phyloP scores from a whole-genome alignment of 2,888 invertebrate species.

The Temnothorax unifasciatus region DNA sequence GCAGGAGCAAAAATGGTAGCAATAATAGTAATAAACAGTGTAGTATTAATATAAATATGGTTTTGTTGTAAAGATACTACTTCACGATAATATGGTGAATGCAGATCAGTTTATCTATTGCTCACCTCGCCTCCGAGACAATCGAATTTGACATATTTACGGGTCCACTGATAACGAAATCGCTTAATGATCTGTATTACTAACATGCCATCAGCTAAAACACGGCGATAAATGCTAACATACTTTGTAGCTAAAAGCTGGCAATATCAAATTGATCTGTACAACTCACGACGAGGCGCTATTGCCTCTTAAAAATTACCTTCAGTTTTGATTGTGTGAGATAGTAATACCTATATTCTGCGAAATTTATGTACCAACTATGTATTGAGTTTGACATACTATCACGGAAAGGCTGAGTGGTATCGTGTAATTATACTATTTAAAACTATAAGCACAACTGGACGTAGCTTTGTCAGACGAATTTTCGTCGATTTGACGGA shows the following conservation, averaged over 20 bases:
- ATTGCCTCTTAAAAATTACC: conserved; percentile 45
- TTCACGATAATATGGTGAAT: conserved; percentile 31
- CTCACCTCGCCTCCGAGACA: conserved; percentile 27
- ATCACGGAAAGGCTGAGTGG: conserved; percentile 4
- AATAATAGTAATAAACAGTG: conserved; percentile 41
- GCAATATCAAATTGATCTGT: conserved; percentile 49
- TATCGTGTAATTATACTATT: conserved; percentile 60
- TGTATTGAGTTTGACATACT: conserved; percentile 48
- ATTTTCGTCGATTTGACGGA: neutral
- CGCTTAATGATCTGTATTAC: conserved; percentile 24
- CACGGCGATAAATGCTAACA: conserved; percentile 46
- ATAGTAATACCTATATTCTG: conserved; percentile 48
- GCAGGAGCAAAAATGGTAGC: conserved; percentile 33
- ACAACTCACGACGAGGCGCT: conserved; percentile 29
- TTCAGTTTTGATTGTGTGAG: conserved; percentile 21
- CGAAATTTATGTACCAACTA: conserved; percentile 44
- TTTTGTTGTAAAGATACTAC: conserved; percentile 39
- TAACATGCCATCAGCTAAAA: conserved; percentile 56
- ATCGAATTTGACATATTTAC: conserved; percentile 46
- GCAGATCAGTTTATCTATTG: conserved; percentile 44
- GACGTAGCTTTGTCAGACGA: conserved; percentile 26
- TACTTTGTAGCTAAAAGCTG: conserved; percentile 49
- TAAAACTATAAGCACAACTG: conserved; percentile 66
- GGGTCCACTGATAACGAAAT: conserved; percentile 34
- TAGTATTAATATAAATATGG: conserved; percentile 20